Evolutionary conservation across 2,113 vertebrate genomes (phyloP).

Genomic region (Mobula hypostoma): DNA sequence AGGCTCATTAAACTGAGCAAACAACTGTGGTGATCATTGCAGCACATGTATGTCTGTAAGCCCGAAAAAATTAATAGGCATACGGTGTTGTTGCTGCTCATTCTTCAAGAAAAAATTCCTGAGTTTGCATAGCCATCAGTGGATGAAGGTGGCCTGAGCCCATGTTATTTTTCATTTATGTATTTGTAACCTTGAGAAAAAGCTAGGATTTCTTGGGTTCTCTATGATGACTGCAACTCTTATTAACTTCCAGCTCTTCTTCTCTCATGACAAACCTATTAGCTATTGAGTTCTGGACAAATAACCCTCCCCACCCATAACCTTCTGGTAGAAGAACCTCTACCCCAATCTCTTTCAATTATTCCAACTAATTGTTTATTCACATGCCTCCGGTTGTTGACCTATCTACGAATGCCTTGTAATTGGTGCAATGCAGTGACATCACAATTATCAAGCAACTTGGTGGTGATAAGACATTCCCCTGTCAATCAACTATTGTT

Average conservation of each 20-base stretch:
- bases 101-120: background rate
- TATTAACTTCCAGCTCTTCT: background rate
- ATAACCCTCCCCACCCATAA: too few relatives aligned
- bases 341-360: too few relatives aligned
- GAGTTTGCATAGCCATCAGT: background rate
- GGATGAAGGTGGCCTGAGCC: background rate
- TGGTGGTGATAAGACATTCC: too few relatives aligned
- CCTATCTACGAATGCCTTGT: too few relatives aligned
- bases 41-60: background rate
- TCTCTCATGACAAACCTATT: too few relatives aligned
- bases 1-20: background rate
- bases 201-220: background rate
- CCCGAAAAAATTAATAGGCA: background rate
- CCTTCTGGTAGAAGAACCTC: too few relatives aligned
- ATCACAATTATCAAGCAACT: too few relatives aligned
- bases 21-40: background rate
- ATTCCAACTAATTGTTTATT: too few relatives aligned
- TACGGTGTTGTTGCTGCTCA: background rate
- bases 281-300: too few relatives aligned
- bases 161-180: background rate
- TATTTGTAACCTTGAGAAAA: background rate
- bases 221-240: background rate
- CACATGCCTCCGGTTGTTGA: too few relatives aligned
- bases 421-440: too few relatives aligned
- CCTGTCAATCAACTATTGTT: too few relatives aligned